phyloP scores from a whole-genome alignment of 2,113 vertebrate genomes.

The Mugil cephalus region DNA sequence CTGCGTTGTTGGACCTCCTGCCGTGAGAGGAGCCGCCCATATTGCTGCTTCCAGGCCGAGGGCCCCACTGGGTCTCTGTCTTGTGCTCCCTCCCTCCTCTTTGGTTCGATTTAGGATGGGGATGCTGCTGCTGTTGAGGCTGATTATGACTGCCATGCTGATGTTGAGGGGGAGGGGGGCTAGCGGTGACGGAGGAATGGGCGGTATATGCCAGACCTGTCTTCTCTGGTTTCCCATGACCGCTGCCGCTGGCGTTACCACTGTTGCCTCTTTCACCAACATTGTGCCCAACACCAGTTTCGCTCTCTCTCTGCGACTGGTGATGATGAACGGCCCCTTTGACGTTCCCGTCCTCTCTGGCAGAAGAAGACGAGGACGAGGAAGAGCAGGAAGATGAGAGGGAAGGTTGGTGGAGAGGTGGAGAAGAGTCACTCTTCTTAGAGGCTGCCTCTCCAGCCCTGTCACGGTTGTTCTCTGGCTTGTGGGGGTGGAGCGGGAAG shows the following conservation, averaged over 20 bases:
- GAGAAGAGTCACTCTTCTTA: conserved; percentile 80
- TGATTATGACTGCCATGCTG: conserved; percentile 72
- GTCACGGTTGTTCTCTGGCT: conserved; percentile 80
- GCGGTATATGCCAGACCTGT: conserved; percentile 42
- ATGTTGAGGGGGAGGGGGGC: conserved; percentile 67
- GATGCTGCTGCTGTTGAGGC: conserved; percentile 74
- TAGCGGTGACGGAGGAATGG: conserved; percentile 50
- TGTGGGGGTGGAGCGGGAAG: conserved; percentile 77
- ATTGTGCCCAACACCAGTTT: conserved; percentile 49
- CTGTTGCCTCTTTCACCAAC: conserved; percentile 60
- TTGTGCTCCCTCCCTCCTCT: conserved; percentile 88
- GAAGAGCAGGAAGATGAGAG: conserved; percentile 85
- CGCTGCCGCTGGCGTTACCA: conserved; percentile 29
- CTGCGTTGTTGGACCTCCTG: conserved; percentile 80
- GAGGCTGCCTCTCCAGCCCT: conserved; percentile 60
- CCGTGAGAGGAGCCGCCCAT: conserved; percentile 79
- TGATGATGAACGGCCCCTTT: conserved; percentile 78
- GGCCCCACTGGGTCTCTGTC: conserved; percentile 94
- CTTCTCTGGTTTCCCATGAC: conserved; percentile 79
- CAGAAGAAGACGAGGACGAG: conserved; percentile 83
- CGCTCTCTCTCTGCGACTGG: conserved; percentile 73
- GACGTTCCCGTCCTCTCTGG: conserved; percentile 79
- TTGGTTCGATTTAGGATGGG: conserved; percentile 81
- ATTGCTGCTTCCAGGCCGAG: conserved; percentile 87
- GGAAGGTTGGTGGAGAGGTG: conserved; percentile 80